Conservation (phyloP, 2,888 invertebrate species). For the Caenorhabditis doughertyi region DNA sequence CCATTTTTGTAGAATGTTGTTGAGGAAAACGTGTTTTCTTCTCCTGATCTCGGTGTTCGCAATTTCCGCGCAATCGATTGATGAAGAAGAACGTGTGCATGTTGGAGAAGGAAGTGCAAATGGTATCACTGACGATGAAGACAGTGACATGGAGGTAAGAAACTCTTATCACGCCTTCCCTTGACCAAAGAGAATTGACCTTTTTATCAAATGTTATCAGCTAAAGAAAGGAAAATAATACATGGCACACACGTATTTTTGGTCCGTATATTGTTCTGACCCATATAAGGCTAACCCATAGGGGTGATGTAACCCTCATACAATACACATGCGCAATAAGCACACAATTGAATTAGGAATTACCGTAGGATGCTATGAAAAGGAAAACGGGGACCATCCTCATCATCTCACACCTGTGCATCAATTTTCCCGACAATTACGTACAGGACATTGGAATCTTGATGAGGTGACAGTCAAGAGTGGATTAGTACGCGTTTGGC, state of each 20-base stretch:
- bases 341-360: constrained; percentile 61
- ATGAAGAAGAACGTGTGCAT: constrained; percentile 70
- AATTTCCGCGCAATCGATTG: constrained; percentile 65
- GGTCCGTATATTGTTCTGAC: constrained; percentile 49
- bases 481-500: constrained; percentile 31
- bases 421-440: constrained; percentile 55
- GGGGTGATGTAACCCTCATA: constrained; percentile 42
- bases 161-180: constrained; percentile 42
- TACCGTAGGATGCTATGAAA: constrained; percentile 24
- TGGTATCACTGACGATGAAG: constrained; percentile 68
- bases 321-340: constrained; percentile 58
- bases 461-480: constrained; percentile 54
- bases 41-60: constrained; percentile 43
- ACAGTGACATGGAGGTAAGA: constrained; percentile 56
- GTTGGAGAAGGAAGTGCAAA: constrained; percentile 70
- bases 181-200: constrained; percentile 16
- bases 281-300: constrained; percentile 4
- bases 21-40: constrained; percentile 56
- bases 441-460: constrained; percentile 26
- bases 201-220: constrained; percentile 43
- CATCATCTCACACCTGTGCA: constrained; percentile 62
- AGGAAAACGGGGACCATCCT: constrained; percentile 34
- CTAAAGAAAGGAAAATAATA: neutral
- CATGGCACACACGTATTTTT: constrained; percentile 14
- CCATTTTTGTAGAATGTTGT: constrained; percentile 56